Percentiles rank a stretch among this genome's conserved stretches.
Conservation (phyloP, 2,113 vertebrate species). For the Eupsittula cactorum region DNA sequence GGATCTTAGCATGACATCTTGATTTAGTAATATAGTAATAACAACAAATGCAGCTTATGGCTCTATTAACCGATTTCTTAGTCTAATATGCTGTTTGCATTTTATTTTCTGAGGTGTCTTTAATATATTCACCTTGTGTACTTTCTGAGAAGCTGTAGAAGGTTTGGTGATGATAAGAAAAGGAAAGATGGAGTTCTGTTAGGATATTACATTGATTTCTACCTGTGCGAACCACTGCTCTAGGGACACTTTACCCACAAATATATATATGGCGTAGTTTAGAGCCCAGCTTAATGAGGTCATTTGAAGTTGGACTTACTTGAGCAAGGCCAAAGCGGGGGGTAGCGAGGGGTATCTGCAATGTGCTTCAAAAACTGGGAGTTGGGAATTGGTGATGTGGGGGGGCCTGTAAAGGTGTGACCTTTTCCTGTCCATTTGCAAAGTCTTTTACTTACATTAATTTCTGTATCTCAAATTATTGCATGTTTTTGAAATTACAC, state of each 20-base stretch:
- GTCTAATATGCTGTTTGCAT: neutral
- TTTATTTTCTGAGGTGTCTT: neutral
- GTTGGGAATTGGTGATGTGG: neutral
- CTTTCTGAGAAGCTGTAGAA: neutral
- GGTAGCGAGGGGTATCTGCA: neutral
- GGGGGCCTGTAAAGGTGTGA: rapidly evolving
- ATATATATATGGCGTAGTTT: neutral
- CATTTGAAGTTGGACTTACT: neutral
- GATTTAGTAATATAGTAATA: neutral
- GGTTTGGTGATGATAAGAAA: neutral
- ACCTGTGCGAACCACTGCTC: neutral
- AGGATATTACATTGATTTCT: neutral
- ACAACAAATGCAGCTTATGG: neutral
- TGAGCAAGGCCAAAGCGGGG: neutral
- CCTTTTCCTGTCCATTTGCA: rapidly evolving
- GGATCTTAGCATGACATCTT: neutral
- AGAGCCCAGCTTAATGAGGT: neutral
- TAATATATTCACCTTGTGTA: neutral
- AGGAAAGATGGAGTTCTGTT: neutral
- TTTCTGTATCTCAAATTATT: neutral
- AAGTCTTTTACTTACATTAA: neutral
- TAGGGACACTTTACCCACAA: neutral
- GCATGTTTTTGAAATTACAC: neutral
- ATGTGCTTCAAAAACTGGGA: neutral
- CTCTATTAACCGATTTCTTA: neutral